Percentiles rank a stretch among this genome's conserved stretches.
Evolutionary conservation across 2,797 vertebrate genomes (phyloP).

Genomic region (Leontopithecus rosalia): DNA sequence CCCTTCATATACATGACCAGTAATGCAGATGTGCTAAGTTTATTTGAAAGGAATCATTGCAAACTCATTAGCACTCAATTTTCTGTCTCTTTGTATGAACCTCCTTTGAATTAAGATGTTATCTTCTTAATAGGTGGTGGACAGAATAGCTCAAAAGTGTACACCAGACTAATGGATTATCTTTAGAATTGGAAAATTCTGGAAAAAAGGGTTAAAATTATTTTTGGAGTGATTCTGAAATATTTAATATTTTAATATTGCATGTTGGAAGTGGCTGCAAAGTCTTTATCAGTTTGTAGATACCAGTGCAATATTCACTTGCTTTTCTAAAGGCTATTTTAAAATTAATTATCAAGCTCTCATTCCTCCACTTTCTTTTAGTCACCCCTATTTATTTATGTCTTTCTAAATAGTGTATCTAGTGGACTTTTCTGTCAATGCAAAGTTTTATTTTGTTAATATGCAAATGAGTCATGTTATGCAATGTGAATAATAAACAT

Average conservation of each 20-base stretch:
- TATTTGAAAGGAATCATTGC: slow-evolving; percentile 21
- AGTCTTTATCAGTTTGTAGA: background rate
- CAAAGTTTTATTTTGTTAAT: background rate
- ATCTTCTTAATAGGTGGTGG: slow-evolving; percentile 20
- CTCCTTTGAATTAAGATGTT: slow-evolving; percentile 37
- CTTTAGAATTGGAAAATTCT: background rate
- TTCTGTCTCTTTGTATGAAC: slow-evolving; percentile 14
- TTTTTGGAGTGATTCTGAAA: background rate
- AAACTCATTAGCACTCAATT: slow-evolving; percentile 42
- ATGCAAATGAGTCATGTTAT: background rate
- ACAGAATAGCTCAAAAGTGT: background rate
- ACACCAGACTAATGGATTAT: background rate
- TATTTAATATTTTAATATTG: background rate
- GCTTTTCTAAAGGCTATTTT: slow-evolving; percentile 2
- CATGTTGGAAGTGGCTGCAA: background rate
- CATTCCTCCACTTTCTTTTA: background rate
- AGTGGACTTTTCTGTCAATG: background rate
- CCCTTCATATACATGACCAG: background rate
- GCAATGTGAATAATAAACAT: background rate
- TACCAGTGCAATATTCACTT: background rate
- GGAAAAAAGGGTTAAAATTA: background rate
- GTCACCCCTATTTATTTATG: background rate
- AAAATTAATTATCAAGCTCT: background rate
- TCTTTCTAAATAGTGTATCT: background rate
- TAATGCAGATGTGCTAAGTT: background rate